Evolutionary conservation across 2,113 vertebrate genomes (phyloP), one percentile per base, ranked within the genome.

Genomic region (Ginglymostoma cirratum): DNA sequence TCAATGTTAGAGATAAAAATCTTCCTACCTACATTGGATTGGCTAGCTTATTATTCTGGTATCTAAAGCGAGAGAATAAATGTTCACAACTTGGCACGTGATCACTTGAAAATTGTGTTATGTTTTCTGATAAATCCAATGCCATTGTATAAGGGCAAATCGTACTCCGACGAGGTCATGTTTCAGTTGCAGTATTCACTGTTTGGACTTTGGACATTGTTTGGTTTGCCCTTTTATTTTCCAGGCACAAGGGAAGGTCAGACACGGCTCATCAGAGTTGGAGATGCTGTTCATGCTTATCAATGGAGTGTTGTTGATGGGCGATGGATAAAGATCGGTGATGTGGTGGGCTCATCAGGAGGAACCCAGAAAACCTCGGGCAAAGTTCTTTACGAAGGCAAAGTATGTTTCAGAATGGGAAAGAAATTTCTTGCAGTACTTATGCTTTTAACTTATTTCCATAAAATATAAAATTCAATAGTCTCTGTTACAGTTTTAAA

Each of bases 321-420:
- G 76, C 98, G 98, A 96, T 99, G 99, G 99, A 96, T 99, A 96
- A 99, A 99, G 97, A 99, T 99, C 10, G 99, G 99, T 0, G 99
- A 99, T 96, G 99, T 99, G 80, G 99, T 99, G n/a, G 99, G 98
- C 55, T 99, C 99, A 96, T 99, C 99, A 94, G 98, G 98, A 97
- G 98, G 97, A 95, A 99, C 98, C 95, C 98, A 99, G 94, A 98
- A 98, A 97, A 98, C 98, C 4, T 99, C 99, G 96, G 98, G 99
- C 97, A 99, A 97, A 96, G 98, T 99, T 96, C 97, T 99, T 97
- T 99, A 98, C 96, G 99, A 99, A 97, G 99, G 99, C 97, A 99
- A 99, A 98, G 99, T 99, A 98, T 96, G 95, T 96, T n/a, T 95
- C 0, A 0, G 69, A 42, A 70, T 69, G 19, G 12, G 38, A n/a